Conservation (phyloP, 1,140 invertebrate species). For the Drosophila kanapiae region DNA sequence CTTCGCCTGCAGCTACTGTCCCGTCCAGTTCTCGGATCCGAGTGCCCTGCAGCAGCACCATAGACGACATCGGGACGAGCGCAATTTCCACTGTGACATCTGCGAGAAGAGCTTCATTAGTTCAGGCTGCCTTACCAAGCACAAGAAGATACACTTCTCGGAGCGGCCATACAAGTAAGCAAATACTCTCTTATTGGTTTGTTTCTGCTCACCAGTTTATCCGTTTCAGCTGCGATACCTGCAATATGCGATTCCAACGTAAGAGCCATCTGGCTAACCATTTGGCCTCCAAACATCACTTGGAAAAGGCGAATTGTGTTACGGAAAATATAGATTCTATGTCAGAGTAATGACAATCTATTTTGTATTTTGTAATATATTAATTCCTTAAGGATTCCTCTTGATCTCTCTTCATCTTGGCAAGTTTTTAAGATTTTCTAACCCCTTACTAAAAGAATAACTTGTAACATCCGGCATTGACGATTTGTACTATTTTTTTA, state of each 20-base stretch:
- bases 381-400: not conserved
- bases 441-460: not conserved
- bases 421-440: not conserved
- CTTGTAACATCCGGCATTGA: slow-evolving; percentile 20
- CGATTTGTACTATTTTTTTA: slow-evolving; percentile 56
- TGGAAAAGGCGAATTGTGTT: slow-evolving; percentile 10
- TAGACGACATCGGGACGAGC: slow-evolving; percentile 36
- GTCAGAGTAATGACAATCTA: not conserved
- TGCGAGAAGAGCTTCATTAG: slow-evolving; percentile 44
- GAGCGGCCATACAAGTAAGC: slow-evolving; percentile 22
- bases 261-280: slow-evolving; percentile 4
- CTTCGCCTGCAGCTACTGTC: slow-evolving; percentile 35
- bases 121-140: slow-evolving; percentile 42
- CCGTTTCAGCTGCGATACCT: slow-evolving; percentile 18
- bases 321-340: too few relatives aligned
- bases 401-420: not conserved
- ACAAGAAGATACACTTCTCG: slow-evolving; percentile 20
- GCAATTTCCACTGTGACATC: slow-evolving; percentile 15
- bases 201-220: not conserved
- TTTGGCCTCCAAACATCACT: not conserved
- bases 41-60: slow-evolving; percentile 35
- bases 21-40: slow-evolving; percentile 23
- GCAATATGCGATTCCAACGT: slow-evolving; percentile 24
- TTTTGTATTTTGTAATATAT: not conserved
- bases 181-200: not conserved